A percentile compares a stretch with the other conserved stretches of the same genome.
phyloP scores from a whole-genome alignment of 2,888 invertebrate genomes.

The Drosophila gaucha region DNA sequence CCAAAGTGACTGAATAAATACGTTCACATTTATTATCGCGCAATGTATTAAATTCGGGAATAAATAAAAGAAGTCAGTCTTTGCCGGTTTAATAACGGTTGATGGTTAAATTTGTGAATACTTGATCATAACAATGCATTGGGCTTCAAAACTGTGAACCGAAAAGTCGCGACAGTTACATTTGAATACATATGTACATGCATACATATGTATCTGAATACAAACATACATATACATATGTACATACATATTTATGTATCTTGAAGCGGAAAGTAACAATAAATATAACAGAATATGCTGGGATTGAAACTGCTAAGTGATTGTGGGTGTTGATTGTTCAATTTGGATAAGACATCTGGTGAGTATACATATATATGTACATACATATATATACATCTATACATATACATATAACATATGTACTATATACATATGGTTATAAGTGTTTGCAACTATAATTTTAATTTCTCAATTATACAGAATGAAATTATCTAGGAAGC shows the following conservation, averaged over 20 bases:
- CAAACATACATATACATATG: not conserved
- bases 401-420: not conserved
- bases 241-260: not conserved
- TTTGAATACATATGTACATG: not conserved
- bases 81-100: slow-evolving; percentile 2
- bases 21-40: slow-evolving; percentile 11
- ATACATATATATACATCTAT: not conserved
- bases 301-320: slow-evolving; percentile 38
- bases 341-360: slow-evolving; percentile 39
- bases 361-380: slow-evolving; percentile 8
- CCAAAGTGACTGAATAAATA: slow-evolving; percentile 15
- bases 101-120: not conserved
- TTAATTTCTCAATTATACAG: too few relatives aligned
- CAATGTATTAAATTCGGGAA: slow-evolving; percentile 22
- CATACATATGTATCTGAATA: not conserved
- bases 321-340: slow-evolving; percentile 33
- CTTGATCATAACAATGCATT: slow-evolving; percentile 8
- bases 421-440: too few relatives aligned
- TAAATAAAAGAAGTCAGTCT: slow-evolving; percentile 17
- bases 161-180: slow-evolving; percentile 12
- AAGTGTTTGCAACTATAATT: too few relatives aligned
- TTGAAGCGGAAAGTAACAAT: slow-evolving; percentile 37
- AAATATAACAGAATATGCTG: slow-evolving; percentile 35
- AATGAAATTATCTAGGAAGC: too few relatives aligned
- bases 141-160: slow-evolving; percentile 3